A percentile compares a stretch with the other conserved stretches of the same genome.
phyloP scores from a whole-genome alignment of 2,113 vertebrate species.

The Passer montanus region DNA sequence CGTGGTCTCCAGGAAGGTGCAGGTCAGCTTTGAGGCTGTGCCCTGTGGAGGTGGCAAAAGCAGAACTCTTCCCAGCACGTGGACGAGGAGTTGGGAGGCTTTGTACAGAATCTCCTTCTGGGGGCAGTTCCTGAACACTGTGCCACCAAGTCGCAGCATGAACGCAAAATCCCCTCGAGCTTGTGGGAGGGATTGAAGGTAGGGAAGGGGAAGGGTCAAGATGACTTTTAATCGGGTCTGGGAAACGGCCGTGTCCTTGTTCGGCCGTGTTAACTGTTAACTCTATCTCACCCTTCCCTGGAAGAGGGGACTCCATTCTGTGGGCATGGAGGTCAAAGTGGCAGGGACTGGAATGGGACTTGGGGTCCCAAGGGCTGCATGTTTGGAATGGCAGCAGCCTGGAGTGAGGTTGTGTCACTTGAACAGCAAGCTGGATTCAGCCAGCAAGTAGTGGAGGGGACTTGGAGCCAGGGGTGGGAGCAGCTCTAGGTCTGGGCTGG shows the following conservation, averaged over 20 bases:
- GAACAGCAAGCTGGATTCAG: accelerated
- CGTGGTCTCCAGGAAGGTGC: accelerated
- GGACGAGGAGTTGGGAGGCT: neutral
- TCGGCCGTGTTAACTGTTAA: accelerated
- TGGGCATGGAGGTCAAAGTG: accelerated
- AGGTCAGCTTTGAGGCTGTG: neutral
- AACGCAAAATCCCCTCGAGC: neutral
- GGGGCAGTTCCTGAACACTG: neutral
- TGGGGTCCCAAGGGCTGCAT: accelerated
- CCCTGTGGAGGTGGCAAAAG: accelerated
- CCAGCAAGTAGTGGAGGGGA: too few species aligned
- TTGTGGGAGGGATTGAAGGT: neutral
- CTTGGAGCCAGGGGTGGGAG: accelerated
- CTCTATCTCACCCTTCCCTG: neutral
- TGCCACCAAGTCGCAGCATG: neutral
- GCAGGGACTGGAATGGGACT: neutral
- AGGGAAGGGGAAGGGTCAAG: neutral
- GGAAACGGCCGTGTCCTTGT: accelerated
- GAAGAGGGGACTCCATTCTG: neutral
- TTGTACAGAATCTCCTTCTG: accelerated
- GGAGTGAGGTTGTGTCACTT: accelerated
- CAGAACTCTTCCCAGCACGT: neutral
- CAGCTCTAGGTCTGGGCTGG: accelerated
- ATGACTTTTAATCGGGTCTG: neutral
- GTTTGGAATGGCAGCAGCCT: neutral